Evolutionary conservation across 2,113 vertebrate species (phyloP), one percentile per base, ranked within the genome.

Genomic region (Eubucco bourcierii): DNA sequence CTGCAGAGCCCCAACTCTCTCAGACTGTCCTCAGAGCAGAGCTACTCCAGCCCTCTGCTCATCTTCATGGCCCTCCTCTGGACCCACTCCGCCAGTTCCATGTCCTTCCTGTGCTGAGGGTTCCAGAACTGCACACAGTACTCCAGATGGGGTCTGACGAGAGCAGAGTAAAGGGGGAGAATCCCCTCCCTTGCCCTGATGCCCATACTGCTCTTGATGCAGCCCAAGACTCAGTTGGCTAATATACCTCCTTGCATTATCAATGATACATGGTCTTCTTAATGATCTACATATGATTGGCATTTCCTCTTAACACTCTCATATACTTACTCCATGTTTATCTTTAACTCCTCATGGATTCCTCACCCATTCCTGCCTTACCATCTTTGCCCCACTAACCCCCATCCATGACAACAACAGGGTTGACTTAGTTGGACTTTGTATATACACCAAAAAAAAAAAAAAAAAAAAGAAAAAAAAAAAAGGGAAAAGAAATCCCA

Each of bases 281-380:
- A 96, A 95, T 82, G 76, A 92, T 90, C 88, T 91, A 60, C 41
- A 12, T 37, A 15, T 77, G 88, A 94, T 84, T 89, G 83, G 50
- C 67, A n/a, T 77, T 95, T 92, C 65, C 83, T 93, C 52, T 71
- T 52, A 60, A 77, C 81, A 59, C 83, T 56, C 56, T 81, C 63
- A 29, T 68, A 76, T 53, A 67, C 82, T 67, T 89, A 47, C 46
- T 17, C 44, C 28, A 6, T 15, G 19, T 91, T 93, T 84, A 41
- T 87, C 77, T 92, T 97, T 96, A 97, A 97, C 96, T 63, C 95
- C 87, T 96, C 61, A 37, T 29, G 31, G 71, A 58, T 79, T 94
- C 71, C 20, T 77, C 61, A 83, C n/a, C 82, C 65, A 15, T 41
- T 79, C 34, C 86, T 77, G 25, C 65, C 68, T 88, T 80, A n/a